Evolutionary conservation across 2,888 invertebrate species (phyloP), one percentile per base, ranked within the genome.

Genomic region (Onthophagus sagittarius): DNA sequence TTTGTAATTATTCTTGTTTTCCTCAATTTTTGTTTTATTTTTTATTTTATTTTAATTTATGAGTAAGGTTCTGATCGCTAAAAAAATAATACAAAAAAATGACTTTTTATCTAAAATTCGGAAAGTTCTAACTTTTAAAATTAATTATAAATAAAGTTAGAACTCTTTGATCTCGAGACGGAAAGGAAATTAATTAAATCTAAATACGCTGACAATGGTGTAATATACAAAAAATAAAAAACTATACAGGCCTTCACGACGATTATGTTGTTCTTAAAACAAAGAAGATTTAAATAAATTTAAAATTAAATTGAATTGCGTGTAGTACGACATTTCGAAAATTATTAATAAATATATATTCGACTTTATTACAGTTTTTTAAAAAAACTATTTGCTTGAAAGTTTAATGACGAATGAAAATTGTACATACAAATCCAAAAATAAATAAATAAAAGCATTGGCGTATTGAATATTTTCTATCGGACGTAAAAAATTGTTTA

Each of bases 391-490:
- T 72, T 64, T 33, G 67, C 64, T 72, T 72, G 64, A 64, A 72
- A 65, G 72, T 65, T 72, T 67, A 67, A 67, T 67, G 67, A 67
- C 31, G 32, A 53, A 53, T 53, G 39, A 53, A 15, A 32, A 31
- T 67, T 67, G 67, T 67, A 32, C n/a, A 67, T 67, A 67, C 32
- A 67, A 67, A 67, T 31, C 67, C 32, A 72, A 64, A 23, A 23
- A 23, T 23, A 23, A 23, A 23, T 23, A 23, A 23, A 23, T 23
- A 23, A 23, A 23, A 76, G 73, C 74, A 76, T 75, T 75, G 76
- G 76, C 76, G 76, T 78, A 77, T 76, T 76, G 76, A 78, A 78
- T 76, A 75, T 77, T 75, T 74, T 71, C 39, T 70, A 70, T 73
- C 31, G 62, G 67, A 23, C 67, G 67, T 67, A 67, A 23, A n/a